Evolutionary conservation across 23 tunicate genomes (phyloP).

Genomic region (Trididemnum miniatum): DNA sequence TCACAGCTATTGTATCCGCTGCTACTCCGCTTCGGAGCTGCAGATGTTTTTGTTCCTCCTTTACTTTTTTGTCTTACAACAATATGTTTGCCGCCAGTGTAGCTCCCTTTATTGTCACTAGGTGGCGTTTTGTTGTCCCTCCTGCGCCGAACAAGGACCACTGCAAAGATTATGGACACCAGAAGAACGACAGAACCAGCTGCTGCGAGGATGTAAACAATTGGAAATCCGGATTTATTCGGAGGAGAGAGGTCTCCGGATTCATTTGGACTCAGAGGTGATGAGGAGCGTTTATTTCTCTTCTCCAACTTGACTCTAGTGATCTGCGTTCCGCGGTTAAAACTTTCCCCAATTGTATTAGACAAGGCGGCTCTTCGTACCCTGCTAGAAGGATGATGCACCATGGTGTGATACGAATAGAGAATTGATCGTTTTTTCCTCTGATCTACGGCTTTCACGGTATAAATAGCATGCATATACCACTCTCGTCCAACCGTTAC

Average conservation of each 20-base stretch:
- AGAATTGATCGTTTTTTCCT: slow-evolving; percentile 48
- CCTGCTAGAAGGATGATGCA: slow-evolving; percentile 13
- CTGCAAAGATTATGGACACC: slow-evolving; percentile 44
- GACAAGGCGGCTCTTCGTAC: slow-evolving; percentile 32
- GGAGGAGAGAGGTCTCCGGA: not conserved
- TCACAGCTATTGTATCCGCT: slow-evolving; percentile 91
- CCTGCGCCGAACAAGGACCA: slow-evolving; percentile 40
- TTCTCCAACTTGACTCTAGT: slow-evolving; percentile 33
- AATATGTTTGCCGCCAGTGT: slow-evolving; percentile 68
- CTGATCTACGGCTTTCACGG: slow-evolving; percentile 59
- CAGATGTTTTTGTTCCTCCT: slow-evolving; percentile 36
- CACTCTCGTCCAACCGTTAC: slow-evolving; percentile 96
- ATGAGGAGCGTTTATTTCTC: slow-evolving; percentile 1
- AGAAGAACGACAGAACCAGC: slow-evolving; percentile 23
- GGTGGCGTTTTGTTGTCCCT: slow-evolving; percentile 15
- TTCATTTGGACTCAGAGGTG: not conserved
- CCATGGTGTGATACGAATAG: slow-evolving; percentile 45
- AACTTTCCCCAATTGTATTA: slow-evolving; percentile 61
- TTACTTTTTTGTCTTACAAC: slow-evolving; percentile 34
- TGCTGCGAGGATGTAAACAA: slow-evolving; percentile 37
- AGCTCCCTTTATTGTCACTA: slow-evolving; percentile 37
- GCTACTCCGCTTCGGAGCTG: slow-evolving; percentile 15
- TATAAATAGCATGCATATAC: slow-evolving; percentile 93
- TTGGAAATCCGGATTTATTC: slow-evolving; percentile 27
- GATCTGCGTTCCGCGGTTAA: slow-evolving; percentile 85